Evolutionary conservation across 2,888 invertebrate species (phyloP).

Genomic region (Helleia helle): DNA sequence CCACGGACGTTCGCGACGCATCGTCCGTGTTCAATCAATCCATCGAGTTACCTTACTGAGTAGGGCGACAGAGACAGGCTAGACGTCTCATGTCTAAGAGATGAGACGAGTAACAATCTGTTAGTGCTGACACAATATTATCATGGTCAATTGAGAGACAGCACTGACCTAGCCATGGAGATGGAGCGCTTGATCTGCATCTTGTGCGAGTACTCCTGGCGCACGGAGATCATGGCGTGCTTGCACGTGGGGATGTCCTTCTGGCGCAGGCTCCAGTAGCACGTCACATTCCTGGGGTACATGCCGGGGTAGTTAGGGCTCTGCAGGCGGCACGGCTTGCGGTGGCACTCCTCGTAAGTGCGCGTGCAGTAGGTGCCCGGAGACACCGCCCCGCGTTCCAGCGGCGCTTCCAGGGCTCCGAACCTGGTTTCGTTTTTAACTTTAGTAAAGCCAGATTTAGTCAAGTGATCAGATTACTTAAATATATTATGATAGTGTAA

Average conservation of each 20-base stretch:
- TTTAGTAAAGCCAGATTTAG: too few species aligned
- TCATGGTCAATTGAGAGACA: too few species aligned
- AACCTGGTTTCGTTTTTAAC: too few species aligned
- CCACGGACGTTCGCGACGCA: too few species aligned
- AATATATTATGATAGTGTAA: too few species aligned
- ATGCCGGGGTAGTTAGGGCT: constrained; percentile 94
- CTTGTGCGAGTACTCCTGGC: constrained; percentile 83
- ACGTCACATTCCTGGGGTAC: constrained; percentile 91
- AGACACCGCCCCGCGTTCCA: constrained; percentile 88
- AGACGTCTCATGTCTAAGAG: too few species aligned
- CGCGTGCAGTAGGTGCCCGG: constrained; percentile 89
- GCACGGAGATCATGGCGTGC: constrained; percentile 91
- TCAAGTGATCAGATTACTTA: too few species aligned
- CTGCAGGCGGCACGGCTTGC: constrained; percentile 88
- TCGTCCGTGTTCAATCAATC: too few species aligned
- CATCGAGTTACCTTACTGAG: too few species aligned
- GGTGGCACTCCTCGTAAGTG: constrained; percentile 88
- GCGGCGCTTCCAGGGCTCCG: constrained; percentile 82
- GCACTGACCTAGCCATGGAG: constrained; percentile 74
- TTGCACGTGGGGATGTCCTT: constrained; percentile 91
- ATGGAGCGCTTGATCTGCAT: constrained; percentile 80
- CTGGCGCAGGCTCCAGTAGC: constrained; percentile 90
- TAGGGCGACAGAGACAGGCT: too few species aligned
- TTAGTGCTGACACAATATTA: too few species aligned
- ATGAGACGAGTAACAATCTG: too few species aligned